Evolutionary conservation across 2,113 vertebrate genomes (phyloP), one percentile per base, ranked within the genome.

Genomic region (Cheilinus undulatus): DNA sequence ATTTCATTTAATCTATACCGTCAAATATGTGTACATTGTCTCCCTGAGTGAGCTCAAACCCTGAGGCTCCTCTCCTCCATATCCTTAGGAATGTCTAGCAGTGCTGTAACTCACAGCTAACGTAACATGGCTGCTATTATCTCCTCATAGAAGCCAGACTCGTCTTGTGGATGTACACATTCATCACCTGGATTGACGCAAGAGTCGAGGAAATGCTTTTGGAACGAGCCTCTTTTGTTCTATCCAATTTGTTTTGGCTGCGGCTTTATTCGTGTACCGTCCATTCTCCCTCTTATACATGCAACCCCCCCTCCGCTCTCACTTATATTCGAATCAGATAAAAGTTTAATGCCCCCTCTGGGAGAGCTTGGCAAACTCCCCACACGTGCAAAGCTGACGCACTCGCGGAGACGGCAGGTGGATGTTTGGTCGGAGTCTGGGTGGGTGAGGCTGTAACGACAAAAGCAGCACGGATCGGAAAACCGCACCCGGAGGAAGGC

Each of bases 401-500:
- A 48, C 51, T 30, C 53, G 46, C 2, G 2, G 19, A 9, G 69
- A 58, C 48, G 58, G 80, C 77, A 84, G 85, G 80, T 82, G 83
- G 73, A 84, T 67, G 63, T 74, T 64, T 72, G 74, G 63, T 34
- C 67, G 45, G 34, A 49, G n/a, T 61, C 46, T 46, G 67, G 40
- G 52, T 64, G 80, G 66, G 73, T 76, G 78, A 78, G 28, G 80
- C 71, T 63, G 52, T 84, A 80, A 89, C 69, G 86, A 76, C 71
- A 66, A 64, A 82, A 89, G 72, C 90, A 90, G 88, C 60, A 74
- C 69, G 53, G 76, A 72, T 85, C 80, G 80, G 73, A 90, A 89
- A 87, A 84, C 83, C 86, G 80, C 83, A 81, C 84, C 84, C 32
- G 68, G 73, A 81, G 73, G 73, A 79, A 82, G 72, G 72, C 73